Conservation (phyloP, 2,797 vertebrate species). For the Echeneis naucrates region DNA sequence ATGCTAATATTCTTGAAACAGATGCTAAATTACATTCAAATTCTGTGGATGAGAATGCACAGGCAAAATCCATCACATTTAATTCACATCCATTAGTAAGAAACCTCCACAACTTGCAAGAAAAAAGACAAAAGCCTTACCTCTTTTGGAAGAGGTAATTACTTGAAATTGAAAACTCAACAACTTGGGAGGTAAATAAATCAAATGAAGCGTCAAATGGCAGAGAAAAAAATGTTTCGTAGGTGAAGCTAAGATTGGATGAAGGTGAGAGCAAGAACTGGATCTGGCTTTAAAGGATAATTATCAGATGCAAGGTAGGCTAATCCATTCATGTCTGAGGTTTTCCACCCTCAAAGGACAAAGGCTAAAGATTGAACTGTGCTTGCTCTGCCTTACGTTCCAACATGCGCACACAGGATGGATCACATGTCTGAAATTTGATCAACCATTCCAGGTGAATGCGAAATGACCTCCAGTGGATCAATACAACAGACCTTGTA, state of each 20-base stretch:
- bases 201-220: constrained; percentile 7
- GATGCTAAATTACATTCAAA: constrained; percentile 24
- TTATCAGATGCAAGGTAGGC: constrained; percentile 27
- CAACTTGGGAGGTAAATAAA: not conserved
- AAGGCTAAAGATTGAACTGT: constrained; percentile 12
- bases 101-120: not conserved
- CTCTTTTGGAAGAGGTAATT: constrained; percentile 29
- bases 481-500: constrained; percentile 51
- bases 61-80: not conserved
- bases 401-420: not conserved
- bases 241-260: not conserved
- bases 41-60: constrained; percentile 14
- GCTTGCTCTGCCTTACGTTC: constrained; percentile 4
- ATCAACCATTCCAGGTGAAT: constrained; percentile 39
- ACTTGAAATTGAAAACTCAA: constrained; percentile 15
- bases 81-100: constrained; percentile 5
- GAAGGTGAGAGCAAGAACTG: constrained; percentile 11
- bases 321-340: constrained; percentile 25
- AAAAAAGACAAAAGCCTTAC: constrained; percentile 12
- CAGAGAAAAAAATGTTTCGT: constrained; percentile 26
- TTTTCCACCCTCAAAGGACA: constrained; percentile 30
- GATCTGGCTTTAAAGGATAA: constrained; percentile 38
- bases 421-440: constrained; percentile 46
- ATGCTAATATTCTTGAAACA: constrained; percentile 38
- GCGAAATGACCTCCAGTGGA: constrained; percentile 49